These are phyloP conservation scores for Tetraodon nigroviridis DNA, from an alignment of 2,113 vertebrate species.

Conservation along the genomic window DNA sequence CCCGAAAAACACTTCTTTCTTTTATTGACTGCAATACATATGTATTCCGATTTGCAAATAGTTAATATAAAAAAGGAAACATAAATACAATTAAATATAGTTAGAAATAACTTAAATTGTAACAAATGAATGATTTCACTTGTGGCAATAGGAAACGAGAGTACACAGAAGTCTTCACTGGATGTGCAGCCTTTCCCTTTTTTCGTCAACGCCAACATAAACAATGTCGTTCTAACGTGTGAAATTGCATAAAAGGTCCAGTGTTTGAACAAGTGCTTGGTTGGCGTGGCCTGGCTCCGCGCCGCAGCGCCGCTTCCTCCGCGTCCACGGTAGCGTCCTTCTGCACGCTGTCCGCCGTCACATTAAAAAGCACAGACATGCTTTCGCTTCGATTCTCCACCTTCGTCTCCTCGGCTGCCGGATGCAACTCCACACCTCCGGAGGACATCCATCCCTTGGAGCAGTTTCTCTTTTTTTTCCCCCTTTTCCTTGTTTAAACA, in stretches of 20 bases:
- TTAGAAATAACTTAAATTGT: slow-evolving; percentile 73
- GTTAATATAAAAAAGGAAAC: slow-evolving; percentile 58
- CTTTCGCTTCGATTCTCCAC: slow-evolving; percentile 25
- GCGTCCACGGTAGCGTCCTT: slow-evolving; percentile 42
- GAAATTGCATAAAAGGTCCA: slow-evolving; percentile 61
- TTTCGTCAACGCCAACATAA: slow-evolving; percentile 56
- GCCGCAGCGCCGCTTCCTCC: slow-evolving; percentile 43
- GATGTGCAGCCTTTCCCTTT: slow-evolving; percentile 69
- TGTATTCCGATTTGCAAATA: slow-evolving; percentile 48
- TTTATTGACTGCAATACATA: slow-evolving; percentile 71
- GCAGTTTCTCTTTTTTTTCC: slow-evolving; percentile 6
- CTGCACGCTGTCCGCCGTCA: slow-evolving; percentile 44
- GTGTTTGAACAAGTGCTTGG: slow-evolving; percentile 71
- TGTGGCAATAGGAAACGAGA: slow-evolving; percentile 58
- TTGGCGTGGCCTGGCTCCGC: slow-evolving; percentile 53
- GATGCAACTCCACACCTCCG: slow-evolving; percentile 45
- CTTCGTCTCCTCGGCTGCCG: slow-evolving; percentile 25
- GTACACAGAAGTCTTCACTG: slow-evolving; percentile 61
- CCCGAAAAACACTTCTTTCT: slow-evolving; percentile 46
- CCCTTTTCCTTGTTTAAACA: slow-evolving; percentile 30
- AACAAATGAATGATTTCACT: slow-evolving; percentile 66
- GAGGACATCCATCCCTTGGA: slow-evolving; percentile 42
- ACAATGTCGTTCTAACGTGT: slow-evolving; percentile 54
- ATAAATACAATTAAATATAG: slow-evolving; percentile 77
- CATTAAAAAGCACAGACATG: slow-evolving; percentile 39